Conservation (phyloP, 2,113 vertebrate species). For the Callithrix jacchus region DNA sequence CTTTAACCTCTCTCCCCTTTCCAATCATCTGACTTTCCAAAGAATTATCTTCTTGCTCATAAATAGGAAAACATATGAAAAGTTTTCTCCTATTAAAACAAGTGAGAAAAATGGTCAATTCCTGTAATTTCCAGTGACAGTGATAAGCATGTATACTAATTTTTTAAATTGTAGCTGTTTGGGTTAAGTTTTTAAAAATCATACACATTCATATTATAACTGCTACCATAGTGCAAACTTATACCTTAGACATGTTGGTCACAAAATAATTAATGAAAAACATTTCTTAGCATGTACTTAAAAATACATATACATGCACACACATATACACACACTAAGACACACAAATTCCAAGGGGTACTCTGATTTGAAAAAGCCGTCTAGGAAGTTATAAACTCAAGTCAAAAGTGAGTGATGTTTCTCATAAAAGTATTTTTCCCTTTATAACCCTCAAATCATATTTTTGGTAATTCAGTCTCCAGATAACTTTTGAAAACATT, state of each 20-base stretch:
- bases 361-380: conserved; percentile 6
- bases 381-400: conserved; percentile 37
- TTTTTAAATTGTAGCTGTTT: conserved; percentile 7
- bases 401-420: background rate
- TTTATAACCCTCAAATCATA: background rate
- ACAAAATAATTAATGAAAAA: conserved; percentile 10
- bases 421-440: background rate
- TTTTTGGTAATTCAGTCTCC: conserved; percentile 20
- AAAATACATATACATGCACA: background rate
- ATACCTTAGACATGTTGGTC: background rate
- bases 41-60: background rate
- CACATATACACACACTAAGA: background rate
- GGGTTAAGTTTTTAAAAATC: conserved; percentile 45
- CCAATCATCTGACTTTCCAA: conserved; percentile 14
- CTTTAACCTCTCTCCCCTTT: background rate
- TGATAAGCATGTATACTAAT: background rate
- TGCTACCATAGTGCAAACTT: background rate
- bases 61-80: conserved; percentile 1
- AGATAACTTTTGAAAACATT: conserved; percentile 38
- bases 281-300: conserved; percentile 5
- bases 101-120: background rate
- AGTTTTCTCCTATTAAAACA: background rate
- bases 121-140: background rate
- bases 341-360: background rate
- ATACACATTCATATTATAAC: background rate